A percentile compares a stretch with the other conserved stretches of the same genome.
Conservation (phyloP, 2,888 invertebrate genomes). For the Mythimna pallens region DNA sequence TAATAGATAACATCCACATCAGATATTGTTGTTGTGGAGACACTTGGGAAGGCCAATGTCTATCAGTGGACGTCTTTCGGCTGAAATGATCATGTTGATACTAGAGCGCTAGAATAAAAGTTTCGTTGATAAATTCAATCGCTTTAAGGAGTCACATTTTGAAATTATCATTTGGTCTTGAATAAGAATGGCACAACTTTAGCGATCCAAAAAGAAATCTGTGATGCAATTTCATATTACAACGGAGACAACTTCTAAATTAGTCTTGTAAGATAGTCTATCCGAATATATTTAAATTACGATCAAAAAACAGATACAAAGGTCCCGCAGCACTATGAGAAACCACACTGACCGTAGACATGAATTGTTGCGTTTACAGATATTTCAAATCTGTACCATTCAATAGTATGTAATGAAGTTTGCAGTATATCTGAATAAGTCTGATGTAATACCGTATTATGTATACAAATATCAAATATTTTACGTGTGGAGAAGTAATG, state of each 20-base stretch:
- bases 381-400: constrained; percentile 64
- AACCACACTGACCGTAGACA: constrained; percentile 41
- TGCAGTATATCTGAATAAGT: constrained; percentile 62
- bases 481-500: constrained; percentile 35
- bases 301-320: neutral
- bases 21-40: no score
- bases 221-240: no score
- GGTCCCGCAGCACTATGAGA: constrained; percentile 13
- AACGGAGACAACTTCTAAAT: no score
- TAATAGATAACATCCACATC: no score
- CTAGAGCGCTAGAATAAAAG: no score
- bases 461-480: constrained; percentile 40
- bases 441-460: constrained; percentile 52
- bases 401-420: constrained; percentile 67
- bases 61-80: no score
- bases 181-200: neutral
- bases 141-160: neutral
- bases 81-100: no score
- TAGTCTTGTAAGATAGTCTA: neutral
- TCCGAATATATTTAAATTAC: neutral
- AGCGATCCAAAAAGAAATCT: neutral
- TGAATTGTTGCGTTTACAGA: constrained; percentile 60
- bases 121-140: no score
- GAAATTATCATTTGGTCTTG: no score
- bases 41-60: no score